Conservation (phyloP, 2,888 invertebrate genomes). For the Euzetes globulus region DNA sequence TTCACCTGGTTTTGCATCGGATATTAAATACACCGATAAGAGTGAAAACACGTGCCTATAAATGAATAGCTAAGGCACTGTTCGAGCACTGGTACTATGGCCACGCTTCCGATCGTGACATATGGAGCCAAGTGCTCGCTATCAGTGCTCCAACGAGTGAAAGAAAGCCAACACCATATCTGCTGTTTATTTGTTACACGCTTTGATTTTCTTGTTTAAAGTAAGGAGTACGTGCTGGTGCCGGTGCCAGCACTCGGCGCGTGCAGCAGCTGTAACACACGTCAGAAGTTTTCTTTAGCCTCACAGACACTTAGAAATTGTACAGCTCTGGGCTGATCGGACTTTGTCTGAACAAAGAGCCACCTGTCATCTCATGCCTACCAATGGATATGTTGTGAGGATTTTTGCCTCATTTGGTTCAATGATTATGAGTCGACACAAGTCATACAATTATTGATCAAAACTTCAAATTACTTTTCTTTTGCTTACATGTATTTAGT, state of each 20-base stretch:
- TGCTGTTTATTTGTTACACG: conserved; percentile 12
- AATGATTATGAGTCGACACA: background rate
- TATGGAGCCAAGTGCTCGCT: conserved; percentile 10
- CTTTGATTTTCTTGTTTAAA: background rate
- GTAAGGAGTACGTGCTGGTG: conserved; percentile 3
- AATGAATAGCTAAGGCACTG: conserved; percentile 10
- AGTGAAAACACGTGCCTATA: conserved; percentile 4
- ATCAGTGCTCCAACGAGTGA: background rate
- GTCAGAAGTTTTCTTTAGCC: background rate
- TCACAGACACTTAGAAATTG: background rate
- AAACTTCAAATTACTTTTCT: background rate
- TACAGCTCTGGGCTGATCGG: background rate
- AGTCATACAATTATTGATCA: background rate
- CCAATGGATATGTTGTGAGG: background rate
- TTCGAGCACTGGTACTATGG: conserved; percentile 2
- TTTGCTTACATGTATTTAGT: background rate
- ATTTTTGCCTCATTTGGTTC: conserved; percentile 5
- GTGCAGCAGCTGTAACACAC: conserved; percentile 18
- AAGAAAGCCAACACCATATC: background rate
- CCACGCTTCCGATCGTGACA: conserved; percentile 26
- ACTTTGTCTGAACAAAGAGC: background rate
- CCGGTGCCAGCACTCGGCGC: conserved; percentile 2
- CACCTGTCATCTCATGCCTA: conserved; percentile 8
- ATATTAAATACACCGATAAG: background rate
- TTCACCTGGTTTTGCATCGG: conserved; percentile 8